A percentile compares a stretch with the other conserved stretches of the same genome.
Evolutionary conservation across 2,113 vertebrate species (phyloP).

Genomic region (Tricholaema leucomelas): DNA sequence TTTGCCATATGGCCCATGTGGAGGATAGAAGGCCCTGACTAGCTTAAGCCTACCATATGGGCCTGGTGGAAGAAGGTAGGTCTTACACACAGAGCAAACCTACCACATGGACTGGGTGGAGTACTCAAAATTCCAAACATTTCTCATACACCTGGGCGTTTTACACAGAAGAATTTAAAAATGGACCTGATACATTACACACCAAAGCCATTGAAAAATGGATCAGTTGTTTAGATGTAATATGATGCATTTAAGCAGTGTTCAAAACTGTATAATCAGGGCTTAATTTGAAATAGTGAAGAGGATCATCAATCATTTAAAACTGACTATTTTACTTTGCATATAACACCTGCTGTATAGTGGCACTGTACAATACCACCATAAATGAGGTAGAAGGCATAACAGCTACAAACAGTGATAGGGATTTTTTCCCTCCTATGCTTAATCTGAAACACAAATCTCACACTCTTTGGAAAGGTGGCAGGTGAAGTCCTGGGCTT

Average conservation of each 20-base stretch:
- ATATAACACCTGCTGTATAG: conserved; percentile 80
- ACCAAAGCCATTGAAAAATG: conserved; percentile 73
- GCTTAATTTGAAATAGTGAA: conserved; percentile 80
- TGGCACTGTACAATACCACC: conserved; percentile 64
- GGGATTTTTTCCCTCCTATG: neutral
- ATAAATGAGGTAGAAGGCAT: conserved; percentile 66
- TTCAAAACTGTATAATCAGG: conserved; percentile 80
- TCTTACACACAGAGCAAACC: conserved; percentile 72
- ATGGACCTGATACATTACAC: conserved; percentile 78
- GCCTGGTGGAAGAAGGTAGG: conserved; percentile 75
- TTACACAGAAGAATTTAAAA: conserved; percentile 73
- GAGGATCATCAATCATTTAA: conserved; percentile 84
- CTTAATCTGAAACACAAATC: neutral
- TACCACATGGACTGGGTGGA: conserved; percentile 81
- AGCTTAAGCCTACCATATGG: conserved; percentile 78
- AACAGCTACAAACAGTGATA: conserved; percentile 63
- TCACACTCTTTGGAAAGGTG: neutral
- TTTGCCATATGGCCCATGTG: conserved; percentile 80
- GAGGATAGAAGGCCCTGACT: conserved; percentile 75
- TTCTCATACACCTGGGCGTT: conserved; percentile 61
- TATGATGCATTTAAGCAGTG: conserved; percentile 79
- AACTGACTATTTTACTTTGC: conserved; percentile 81
- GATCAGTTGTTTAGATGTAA: conserved; percentile 82
- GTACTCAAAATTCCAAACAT: conserved; percentile 63
- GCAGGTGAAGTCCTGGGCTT: neutral